phyloP scores from a whole-genome alignment of 2,113 vertebrate genomes.

The Neolamprologus hecqui region DNA sequence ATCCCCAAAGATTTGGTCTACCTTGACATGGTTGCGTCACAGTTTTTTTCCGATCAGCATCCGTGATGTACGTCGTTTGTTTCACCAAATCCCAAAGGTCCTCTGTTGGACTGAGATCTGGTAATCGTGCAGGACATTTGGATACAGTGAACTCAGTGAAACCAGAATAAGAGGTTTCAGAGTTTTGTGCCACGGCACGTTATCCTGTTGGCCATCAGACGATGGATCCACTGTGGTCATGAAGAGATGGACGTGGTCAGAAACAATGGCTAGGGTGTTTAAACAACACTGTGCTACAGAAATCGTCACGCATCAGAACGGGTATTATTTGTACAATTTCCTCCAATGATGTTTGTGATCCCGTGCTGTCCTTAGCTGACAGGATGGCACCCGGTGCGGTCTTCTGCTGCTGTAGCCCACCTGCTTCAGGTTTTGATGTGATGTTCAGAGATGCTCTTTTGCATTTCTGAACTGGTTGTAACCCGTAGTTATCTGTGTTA shows the following conservation, averaged over 20 bases:
- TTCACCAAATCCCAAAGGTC: neutral
- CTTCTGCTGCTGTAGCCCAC: neutral
- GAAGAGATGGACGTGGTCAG: neutral
- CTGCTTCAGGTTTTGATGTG: neutral
- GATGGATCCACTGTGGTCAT: fast-evolving
- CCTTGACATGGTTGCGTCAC: neutral
- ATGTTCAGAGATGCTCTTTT: neutral
- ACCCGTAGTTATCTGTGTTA: neutral
- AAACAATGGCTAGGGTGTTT: neutral
- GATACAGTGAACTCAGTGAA: neutral
- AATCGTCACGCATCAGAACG: neutral
- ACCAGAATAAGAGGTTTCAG: neutral
- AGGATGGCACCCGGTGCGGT: neutral
- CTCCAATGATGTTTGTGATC: neutral
- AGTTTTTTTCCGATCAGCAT: neutral
- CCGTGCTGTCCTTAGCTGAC: fast-evolving
- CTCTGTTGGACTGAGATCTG: neutral
- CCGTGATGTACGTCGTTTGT: fast-evolving
- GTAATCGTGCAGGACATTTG: neutral
- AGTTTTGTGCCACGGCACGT: neutral
- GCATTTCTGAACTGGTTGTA: neutral
- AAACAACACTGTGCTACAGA: neutral
- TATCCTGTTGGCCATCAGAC: neutral
- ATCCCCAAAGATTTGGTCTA: neutral
- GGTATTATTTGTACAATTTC: neutral